A percentile compares a stretch with the other conserved stretches of the same genome.
Evolutionary conservation across 2,797 vertebrate species (phyloP).

Genomic region (Sparus aurata): DNA sequence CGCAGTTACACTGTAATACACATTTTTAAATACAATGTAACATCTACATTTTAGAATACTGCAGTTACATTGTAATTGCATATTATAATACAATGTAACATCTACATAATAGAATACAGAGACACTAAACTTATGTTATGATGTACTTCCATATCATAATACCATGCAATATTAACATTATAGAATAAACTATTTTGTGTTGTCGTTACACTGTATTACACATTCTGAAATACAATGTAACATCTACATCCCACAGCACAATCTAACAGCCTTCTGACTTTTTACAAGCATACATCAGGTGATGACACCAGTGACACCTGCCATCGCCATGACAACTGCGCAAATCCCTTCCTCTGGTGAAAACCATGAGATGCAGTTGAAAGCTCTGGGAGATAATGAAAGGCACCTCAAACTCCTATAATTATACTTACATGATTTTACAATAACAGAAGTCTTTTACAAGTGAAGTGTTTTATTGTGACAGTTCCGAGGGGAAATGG

Average conservation of each 20-base stretch:
- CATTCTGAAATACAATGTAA: neutral
- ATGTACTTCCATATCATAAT: too few species aligned
- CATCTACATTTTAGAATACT: too few species aligned
- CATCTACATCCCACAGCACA: neutral
- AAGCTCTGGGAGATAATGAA: neutral
- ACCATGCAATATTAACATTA: too few species aligned
- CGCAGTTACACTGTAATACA: too few species aligned
- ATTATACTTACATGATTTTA: too few species aligned
- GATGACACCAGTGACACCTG: neutral
- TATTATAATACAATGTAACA: too few species aligned
- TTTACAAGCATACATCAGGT: neutral
- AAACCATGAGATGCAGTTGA: neutral
- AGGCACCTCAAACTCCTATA: neutral
- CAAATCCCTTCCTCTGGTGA: neutral
- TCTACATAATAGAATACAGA: too few species aligned
- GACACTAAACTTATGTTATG: too few species aligned
- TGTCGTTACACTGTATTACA: neutral
- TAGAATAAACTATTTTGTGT: neutral
- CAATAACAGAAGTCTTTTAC: too few species aligned
- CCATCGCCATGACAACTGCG: neutral
- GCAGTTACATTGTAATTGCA: too few species aligned
- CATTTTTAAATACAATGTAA: too few species aligned
- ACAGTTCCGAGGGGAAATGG: slow-evolving; percentile 30
- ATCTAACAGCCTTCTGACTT: neutral
- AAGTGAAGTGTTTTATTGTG: slow-evolving; percentile 57